These are phyloP conservation scores for Chorisops tibialis DNA, from an alignment of 2,888 invertebrate species.

Conservation along the genomic window DNA sequence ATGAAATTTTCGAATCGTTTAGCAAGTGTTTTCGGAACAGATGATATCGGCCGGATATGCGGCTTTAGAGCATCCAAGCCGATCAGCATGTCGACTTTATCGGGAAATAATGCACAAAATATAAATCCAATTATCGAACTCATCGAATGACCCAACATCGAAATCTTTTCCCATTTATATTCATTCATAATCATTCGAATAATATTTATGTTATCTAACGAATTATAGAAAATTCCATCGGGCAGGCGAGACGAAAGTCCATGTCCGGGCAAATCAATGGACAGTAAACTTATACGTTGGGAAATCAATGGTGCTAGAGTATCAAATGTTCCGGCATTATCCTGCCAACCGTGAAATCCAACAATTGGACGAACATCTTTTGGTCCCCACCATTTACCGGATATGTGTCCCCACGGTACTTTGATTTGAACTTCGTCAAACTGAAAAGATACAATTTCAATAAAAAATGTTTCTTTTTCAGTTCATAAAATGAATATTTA, in stretches of 20 bases:
- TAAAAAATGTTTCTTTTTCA: not conserved
- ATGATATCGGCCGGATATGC: slow-evolving; percentile 42
- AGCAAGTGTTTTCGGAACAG: slow-evolving; percentile 48
- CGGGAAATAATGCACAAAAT: slow-evolving; percentile 60
- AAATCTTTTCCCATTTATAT: slow-evolving; percentile 68
- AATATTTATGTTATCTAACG: slow-evolving; percentile 51
- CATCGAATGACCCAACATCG: slow-evolving; percentile 68
- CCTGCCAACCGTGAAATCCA: slow-evolving; percentile 75
- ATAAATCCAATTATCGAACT: slow-evolving; percentile 61
- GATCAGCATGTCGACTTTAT: slow-evolving; percentile 49
- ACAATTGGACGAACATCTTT: slow-evolving; percentile 63
- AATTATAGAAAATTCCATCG: slow-evolving; percentile 55
- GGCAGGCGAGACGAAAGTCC: slow-evolving; percentile 68
- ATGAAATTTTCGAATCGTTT: slow-evolving; percentile 53
- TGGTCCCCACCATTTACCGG: slow-evolving; percentile 70
- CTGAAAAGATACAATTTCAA: slow-evolving; percentile 36
- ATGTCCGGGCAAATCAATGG: slow-evolving; percentile 69
- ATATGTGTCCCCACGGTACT: slow-evolving; percentile 66
- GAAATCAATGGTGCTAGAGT: slow-evolving; percentile 61
- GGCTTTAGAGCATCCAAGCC: slow-evolving; percentile 49
- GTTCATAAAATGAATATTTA: not conserved
- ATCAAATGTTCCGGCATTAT: slow-evolving; percentile 74
- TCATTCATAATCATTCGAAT: slow-evolving; percentile 61
- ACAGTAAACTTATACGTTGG: slow-evolving; percentile 55
- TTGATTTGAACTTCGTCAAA: slow-evolving; percentile 64